Conservation (phyloP, 2,888 invertebrate genomes). For the Lissocephala sabroskyi region DNA sequence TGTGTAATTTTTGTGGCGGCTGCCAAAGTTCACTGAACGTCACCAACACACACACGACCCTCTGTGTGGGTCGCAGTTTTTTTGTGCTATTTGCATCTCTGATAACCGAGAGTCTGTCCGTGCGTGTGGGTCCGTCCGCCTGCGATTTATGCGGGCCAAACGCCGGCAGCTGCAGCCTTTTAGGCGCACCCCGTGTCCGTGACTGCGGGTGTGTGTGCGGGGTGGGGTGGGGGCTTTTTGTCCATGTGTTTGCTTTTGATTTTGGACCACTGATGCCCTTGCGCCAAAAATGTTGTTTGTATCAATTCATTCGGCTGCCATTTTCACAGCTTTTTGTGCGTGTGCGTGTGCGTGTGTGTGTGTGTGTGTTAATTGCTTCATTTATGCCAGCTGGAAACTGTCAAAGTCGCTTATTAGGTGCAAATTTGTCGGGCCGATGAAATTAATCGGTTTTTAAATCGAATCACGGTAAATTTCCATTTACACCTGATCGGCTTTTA, state of each 20-base stretch:
- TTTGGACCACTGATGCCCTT: conserved; percentile 41
- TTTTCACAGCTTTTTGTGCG: conserved; percentile 37
- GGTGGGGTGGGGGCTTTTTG: background rate
- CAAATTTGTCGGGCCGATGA: conserved; percentile 39
- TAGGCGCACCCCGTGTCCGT: conserved; percentile 29
- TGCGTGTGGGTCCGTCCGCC: conserved; percentile 1
- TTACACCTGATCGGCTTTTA: conserved; percentile 22
- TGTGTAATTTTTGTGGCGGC: conserved; percentile 20
- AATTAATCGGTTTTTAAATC: conserved; percentile 8
- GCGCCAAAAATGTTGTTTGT: conserved; percentile 46
- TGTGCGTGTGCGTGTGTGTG: conserved; percentile 14
- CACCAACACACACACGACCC: conserved; percentile 6
- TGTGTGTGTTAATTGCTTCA: conserved; percentile 59
- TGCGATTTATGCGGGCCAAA: conserved; percentile 59
- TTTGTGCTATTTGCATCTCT: conserved; percentile 56
- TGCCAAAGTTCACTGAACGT: conserved; percentile 68
- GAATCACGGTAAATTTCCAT: background rate
- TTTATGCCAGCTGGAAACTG: conserved; percentile 49
- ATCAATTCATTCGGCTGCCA: conserved; percentile 51
- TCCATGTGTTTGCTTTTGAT: conserved; percentile 41
- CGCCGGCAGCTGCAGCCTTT: conserved; percentile 54
- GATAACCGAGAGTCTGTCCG: conserved; percentile 35
- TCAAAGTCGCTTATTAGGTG: conserved; percentile 52
- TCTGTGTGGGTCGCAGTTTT: conserved; percentile 40
- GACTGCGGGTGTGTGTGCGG: background rate